Conservation (phyloP, 2,113 vertebrate species). For the Micronycteris hirsuta region DNA sequence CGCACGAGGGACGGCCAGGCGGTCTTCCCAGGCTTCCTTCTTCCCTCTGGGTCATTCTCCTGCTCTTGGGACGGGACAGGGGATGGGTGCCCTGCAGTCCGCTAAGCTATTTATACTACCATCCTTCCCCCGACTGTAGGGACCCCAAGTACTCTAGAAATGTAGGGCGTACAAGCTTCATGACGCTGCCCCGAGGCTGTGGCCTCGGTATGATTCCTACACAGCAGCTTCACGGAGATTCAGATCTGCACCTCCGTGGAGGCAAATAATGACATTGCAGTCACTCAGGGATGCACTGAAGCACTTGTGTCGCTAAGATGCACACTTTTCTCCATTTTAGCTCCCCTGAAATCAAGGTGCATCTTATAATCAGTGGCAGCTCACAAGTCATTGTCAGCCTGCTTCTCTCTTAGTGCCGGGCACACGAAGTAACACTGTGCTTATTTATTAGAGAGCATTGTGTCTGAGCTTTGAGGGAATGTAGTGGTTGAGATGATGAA, state of each 20-base stretch:
- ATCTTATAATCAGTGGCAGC: background rate
- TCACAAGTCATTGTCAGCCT: background rate
- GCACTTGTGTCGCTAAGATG: background rate
- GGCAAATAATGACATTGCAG: background rate
- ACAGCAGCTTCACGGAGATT: background rate
- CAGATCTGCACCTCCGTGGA: background rate
- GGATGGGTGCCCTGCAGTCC: background rate
- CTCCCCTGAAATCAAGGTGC: background rate
- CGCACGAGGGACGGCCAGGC: fast-evolving
- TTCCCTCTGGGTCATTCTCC: background rate
- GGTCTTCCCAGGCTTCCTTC: background rate
- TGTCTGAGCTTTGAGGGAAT: background rate
- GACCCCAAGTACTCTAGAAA: background rate
- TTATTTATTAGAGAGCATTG: background rate
- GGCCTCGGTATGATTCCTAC: background rate
- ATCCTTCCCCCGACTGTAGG: background rate
- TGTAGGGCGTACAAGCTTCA: background rate
- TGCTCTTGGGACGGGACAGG: background rate
- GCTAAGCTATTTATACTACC: background rate
- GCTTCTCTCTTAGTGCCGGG: background rate
- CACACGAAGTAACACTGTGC: background rate
- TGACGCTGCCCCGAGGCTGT: background rate
- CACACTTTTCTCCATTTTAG: background rate
- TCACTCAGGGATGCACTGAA: background rate
- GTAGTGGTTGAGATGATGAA: background rate